Base-by-base conservation (phyloP, 2,113 vertebrate species). In the Triplophysa siluroides region DNA sequence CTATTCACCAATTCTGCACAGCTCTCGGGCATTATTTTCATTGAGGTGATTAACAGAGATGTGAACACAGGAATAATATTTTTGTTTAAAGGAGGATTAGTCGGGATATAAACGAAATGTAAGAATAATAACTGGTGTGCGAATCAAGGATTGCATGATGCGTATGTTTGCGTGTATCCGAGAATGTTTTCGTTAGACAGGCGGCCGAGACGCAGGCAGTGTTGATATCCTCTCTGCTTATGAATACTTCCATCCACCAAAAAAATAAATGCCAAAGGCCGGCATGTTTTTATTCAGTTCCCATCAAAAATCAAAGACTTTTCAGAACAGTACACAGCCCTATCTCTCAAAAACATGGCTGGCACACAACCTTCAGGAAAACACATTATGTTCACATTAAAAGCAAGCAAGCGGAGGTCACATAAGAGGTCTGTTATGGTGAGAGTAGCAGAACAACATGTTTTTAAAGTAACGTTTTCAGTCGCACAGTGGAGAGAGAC, bases 61-160 rank as follows among this genome's bases (percentile, higher is more conserved):
- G 58, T 64, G 63, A 81, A 74, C 68, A 62, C 70, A 75, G 70
- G 56, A 76, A 65, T 75, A 78, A 81, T 65, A 75, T 74, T 66
- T 64, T 41, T 81, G 70, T 78, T 78, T 81, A 81, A 84, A 41
- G 45, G 58, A 64, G 64, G 69, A 84, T 75, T 78, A 74, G 69
- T 54, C 26, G 33, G 54, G 64, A 73, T 73, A 71, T 78, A 81
- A 70, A 84, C 63, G 1, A 19, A 73, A n/a, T 74, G 74, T 67
- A 60, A 64, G 58, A 60, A 8, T 52, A 26, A 64, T 26, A 10
- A 61, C 18, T 45, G 16, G 72, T 68, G 24, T 61, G 54, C 43
- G 72, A 80, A 76, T 47, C 18, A 76, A 21, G 19, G 58, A 56
- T 3, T 62, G 54, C 16, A 8, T 70, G 63, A 33, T 79, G 75